Evolutionary conservation across 2,888 invertebrate genomes (phyloP).

Genomic region (Oligia fasciuncula): DNA sequence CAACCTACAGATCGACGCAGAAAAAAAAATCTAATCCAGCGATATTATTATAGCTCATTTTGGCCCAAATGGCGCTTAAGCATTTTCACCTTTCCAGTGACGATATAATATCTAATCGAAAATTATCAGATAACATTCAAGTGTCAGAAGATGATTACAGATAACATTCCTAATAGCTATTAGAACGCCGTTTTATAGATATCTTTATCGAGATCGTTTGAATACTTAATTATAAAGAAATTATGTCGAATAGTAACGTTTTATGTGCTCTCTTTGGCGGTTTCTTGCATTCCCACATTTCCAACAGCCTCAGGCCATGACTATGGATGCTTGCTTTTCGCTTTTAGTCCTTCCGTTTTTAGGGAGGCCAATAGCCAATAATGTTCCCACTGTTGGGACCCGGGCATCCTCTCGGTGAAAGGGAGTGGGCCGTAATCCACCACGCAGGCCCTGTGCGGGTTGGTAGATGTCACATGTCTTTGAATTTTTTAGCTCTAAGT

Average conservation of each 20-base stretch:
- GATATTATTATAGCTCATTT: too few species aligned
- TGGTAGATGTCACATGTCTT: background rate
- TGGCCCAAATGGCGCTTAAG: too few species aligned
- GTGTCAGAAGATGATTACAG: constrained; percentile 8
- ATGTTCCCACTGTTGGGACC: too few species aligned
- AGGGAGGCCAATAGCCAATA: background rate
- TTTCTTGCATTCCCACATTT: too few species aligned
- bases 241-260: background rate
- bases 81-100: too few species aligned
- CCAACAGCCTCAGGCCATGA: background rate
- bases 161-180: constrained; percentile 22
- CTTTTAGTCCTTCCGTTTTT: background rate
- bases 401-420: too few species aligned
- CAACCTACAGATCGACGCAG: too few species aligned
- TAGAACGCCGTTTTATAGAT: constrained; percentile 13
- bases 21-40: too few species aligned
- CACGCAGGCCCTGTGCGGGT: background rate
- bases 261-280: background rate
- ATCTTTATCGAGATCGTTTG: constrained; percentile 22
- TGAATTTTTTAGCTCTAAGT: too few species aligned
- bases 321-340: background rate
- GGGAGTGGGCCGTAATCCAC: too few species aligned
- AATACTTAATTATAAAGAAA: constrained; percentile 9
- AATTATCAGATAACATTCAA: constrained; percentile 33
- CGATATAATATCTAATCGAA: background rate